These are phyloP conservation scores for Novumbra hubbsi DNA, from an alignment of 2,797 vertebrate genomes.

Conservation along the genomic window DNA sequence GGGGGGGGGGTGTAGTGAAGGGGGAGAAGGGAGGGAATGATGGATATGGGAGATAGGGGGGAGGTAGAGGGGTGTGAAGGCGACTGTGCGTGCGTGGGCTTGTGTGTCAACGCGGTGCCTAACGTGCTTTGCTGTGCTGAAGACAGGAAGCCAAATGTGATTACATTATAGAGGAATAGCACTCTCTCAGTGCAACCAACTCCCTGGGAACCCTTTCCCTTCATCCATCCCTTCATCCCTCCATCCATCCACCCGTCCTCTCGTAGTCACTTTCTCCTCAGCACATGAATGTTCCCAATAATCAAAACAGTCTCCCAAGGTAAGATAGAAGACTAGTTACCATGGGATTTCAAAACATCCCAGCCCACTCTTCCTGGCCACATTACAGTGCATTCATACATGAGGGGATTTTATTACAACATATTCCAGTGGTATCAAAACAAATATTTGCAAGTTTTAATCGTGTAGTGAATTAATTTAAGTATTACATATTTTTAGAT, in stretches of 20 bases:
- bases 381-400: slow-evolving; percentile 9
- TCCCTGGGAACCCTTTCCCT: slow-evolving; percentile 55
- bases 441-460: not conserved
- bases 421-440: not conserved
- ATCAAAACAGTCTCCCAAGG: slow-evolving; percentile 55
- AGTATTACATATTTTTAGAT: not conserved
- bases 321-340: slow-evolving; percentile 45
- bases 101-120: slow-evolving; percentile 45
- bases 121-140: slow-evolving; percentile 62
- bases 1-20: not conserved
- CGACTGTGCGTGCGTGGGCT: not conserved
- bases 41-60: not conserved
- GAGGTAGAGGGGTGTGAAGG: not conserved
- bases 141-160: slow-evolving; percentile 72
- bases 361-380: slow-evolving; percentile 24
- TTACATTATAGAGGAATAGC: slow-evolving; percentile 78
- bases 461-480: not conserved
- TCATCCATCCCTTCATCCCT: slow-evolving; percentile 10
- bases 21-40: not conserved
- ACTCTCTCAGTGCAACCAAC: slow-evolving; percentile 64
- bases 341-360: slow-evolving; percentile 52
- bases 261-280: not conserved
- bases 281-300: slow-evolving; percentile 26
- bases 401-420: not conserved
- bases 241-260: not conserved